Conservation (phyloP, 2,888 invertebrate species). For the Nemotelus nigrinus region DNA sequence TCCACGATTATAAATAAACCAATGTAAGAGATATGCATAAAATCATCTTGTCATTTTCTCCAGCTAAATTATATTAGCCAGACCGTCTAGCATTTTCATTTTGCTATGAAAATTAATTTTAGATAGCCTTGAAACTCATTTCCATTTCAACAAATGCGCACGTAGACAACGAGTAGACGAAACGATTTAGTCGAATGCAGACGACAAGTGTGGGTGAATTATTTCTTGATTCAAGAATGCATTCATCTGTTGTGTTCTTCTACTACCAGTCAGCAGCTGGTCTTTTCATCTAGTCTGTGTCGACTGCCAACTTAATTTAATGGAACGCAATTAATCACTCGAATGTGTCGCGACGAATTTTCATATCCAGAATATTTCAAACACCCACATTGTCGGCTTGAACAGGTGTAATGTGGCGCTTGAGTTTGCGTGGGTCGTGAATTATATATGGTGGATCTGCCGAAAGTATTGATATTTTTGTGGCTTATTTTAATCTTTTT, state of each 20-base stretch:
- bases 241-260: constrained; percentile 21
- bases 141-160: not conserved
- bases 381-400: not conserved
- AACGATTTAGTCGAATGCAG: not conserved
- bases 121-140: constrained; percentile 4
- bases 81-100: too few relatives aligned
- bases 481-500: too few relatives aligned
- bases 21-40: too few relatives aligned
- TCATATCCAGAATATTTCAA: not conserved
- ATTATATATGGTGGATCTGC: too few relatives aligned
- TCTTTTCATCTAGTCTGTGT: constrained; percentile 39
- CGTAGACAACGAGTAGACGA: not conserved
- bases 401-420: constrained; percentile 26
- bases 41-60: too few relatives aligned
- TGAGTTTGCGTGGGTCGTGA: not conserved
- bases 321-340: constrained; percentile 39
- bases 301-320: constrained; percentile 42
- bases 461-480: too few relatives aligned
- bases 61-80: too few relatives aligned
- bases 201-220: constrained; percentile 40
- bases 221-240: constrained; percentile 12
- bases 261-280: not conserved
- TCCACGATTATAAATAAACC: too few relatives aligned
- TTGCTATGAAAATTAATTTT: constrained; percentile 6
- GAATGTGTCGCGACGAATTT: constrained; percentile 13